phyloP scores from a whole-genome alignment of 1,140 invertebrate species.

The Lepidurus packardi region DNA sequence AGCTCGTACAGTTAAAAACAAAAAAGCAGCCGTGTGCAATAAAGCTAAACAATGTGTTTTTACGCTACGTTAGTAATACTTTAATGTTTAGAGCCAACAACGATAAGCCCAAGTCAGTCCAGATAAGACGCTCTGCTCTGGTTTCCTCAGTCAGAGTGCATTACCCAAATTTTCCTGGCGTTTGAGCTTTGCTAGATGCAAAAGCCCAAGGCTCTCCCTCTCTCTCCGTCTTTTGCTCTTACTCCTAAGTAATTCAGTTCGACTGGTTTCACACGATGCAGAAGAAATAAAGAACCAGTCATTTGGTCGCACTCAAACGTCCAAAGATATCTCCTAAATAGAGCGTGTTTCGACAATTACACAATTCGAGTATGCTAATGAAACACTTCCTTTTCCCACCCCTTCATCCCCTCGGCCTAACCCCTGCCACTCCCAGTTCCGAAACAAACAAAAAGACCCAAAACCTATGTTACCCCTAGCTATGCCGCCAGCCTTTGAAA shows the following conservation, averaged over 20 bases:
- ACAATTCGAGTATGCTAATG: not conserved
- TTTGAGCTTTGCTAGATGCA: no score
- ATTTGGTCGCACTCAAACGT: no score
- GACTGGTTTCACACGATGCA: no score
- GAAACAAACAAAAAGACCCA: not conserved
- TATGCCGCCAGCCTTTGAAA: not conserved
- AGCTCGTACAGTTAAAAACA: not conserved
- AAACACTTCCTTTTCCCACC: conserved; percentile 11
- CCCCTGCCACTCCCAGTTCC: not conserved
- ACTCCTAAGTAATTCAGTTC: no score
- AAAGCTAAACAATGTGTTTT: not conserved
- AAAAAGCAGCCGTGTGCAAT: not conserved
- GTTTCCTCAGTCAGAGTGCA: not conserved
- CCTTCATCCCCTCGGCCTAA: not conserved
- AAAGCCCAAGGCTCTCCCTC: no score
- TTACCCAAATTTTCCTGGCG: not conserved
- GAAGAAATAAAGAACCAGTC: no score
- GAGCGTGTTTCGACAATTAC: not conserved
- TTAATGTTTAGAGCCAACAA: not conserved
- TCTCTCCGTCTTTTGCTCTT: no score
- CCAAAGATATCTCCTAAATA: not conserved
- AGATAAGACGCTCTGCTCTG: not conserved
- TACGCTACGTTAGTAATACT: not conserved
- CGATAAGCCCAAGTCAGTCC: not conserved
- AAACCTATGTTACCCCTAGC: not conserved